Conservation (phyloP, 2,113 vertebrate genomes). For the Ammodramus savannarum region DNA sequence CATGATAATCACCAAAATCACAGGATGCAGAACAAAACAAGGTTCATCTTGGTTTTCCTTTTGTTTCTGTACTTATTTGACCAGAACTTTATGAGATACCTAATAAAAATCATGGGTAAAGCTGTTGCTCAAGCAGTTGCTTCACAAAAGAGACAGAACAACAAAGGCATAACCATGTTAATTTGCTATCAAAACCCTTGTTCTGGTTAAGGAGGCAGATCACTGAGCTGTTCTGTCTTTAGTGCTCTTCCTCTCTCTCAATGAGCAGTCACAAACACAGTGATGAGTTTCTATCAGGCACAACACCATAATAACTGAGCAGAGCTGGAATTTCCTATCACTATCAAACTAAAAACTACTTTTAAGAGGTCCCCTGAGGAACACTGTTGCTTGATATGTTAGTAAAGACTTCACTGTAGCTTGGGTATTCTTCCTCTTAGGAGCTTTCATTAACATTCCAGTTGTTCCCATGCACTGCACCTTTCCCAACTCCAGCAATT, state of each 20-base stretch:
- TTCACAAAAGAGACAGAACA: background rate
- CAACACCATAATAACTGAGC: background rate
- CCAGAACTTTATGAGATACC: background rate
- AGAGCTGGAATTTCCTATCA: background rate
- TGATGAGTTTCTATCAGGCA: background rate
- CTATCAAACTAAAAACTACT: background rate
- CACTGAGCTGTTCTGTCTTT: background rate
- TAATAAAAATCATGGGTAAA: background rate
- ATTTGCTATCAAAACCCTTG: background rate
- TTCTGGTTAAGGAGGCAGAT: background rate
- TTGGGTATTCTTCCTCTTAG: background rate
- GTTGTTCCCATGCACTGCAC: background rate
- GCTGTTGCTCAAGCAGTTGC: background rate
- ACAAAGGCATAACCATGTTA: background rate
- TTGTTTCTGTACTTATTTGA: background rate
- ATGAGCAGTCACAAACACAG: background rate
- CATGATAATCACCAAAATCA: background rate
- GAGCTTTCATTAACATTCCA: background rate
- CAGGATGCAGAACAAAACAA: background rate
- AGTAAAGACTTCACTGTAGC: background rate
- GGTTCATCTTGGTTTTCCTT: background rate
- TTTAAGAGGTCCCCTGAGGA: background rate
- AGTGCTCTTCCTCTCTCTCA: background rate
- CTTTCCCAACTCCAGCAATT: background rate
- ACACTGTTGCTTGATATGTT: background rate